These are phyloP conservation scores for Drosophila leonis DNA, from an alignment of 2,888 invertebrate genomes.

Conservation along the genomic window DNA sequence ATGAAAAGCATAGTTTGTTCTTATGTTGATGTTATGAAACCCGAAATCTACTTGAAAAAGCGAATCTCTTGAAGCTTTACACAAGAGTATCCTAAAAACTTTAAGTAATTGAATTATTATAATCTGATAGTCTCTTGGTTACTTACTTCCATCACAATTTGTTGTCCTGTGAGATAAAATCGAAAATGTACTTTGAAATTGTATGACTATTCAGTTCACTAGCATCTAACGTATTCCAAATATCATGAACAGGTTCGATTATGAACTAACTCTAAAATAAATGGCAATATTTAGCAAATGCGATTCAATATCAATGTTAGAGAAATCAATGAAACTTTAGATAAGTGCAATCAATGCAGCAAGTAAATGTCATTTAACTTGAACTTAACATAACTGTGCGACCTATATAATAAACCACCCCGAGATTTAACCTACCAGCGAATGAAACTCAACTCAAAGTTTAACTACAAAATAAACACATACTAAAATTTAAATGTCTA, in stretches of 20 bases:
- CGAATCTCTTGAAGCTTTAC: no score
- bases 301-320: conserved; percentile 27
- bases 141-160: background rate
- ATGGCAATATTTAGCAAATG: conserved; percentile 39
- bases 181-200: background rate
- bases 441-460: conserved; percentile 17
- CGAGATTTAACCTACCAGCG: conserved; percentile 54
- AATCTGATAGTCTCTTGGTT: background rate
- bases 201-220: background rate
- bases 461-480: conserved; percentile 19
- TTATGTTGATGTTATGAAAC: background rate
- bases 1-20: no score
- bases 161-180: background rate
- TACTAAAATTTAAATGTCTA: conserved; percentile 70
- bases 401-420: conserved; percentile 71
- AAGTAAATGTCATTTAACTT: conserved; percentile 21
- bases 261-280: conserved; percentile 5
- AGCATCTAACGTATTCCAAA: background rate
- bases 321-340: conserved; percentile 8
- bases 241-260: conserved; percentile 22
- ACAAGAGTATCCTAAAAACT: no score
- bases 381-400: conserved; percentile 46
- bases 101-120: no score
- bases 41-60: background rate
- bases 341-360: background rate